Evolutionary conservation across 92 coral and sea anemone species (phyloP).

Genomic region (Nematostella vectensis): DNA sequence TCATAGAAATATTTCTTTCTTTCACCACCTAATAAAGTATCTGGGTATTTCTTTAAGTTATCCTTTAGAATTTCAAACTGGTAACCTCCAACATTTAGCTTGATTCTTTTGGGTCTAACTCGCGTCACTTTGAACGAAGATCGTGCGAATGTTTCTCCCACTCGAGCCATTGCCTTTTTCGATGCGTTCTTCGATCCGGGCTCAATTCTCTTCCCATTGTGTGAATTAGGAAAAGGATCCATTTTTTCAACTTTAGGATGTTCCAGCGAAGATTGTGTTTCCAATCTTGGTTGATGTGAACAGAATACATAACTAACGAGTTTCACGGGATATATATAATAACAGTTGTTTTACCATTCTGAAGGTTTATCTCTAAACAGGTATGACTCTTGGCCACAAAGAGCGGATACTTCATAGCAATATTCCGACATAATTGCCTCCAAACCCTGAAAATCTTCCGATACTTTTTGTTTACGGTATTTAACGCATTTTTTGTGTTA

Average conservation of each 20-base stretch:
- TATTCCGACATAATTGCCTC: too few species aligned
- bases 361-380: neutral
- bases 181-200: neutral
- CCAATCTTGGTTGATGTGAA: neutral
- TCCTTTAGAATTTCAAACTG: slow-evolving; percentile 67
- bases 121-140: neutral
- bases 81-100: slow-evolving; percentile 79
- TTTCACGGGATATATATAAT: neutral
- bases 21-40: slow-evolving; percentile 77
- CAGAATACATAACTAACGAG: slow-evolving; percentile 1
- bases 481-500: too few species aligned
- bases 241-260: too few species aligned
- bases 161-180: neutral
- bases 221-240: too few species aligned
- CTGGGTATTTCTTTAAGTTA: slow-evolving; percentile 67
- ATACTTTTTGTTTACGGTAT: too few species aligned
- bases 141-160: neutral
- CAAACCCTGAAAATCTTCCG: too few species aligned
- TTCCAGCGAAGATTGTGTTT: too few species aligned
- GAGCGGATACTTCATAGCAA: too few species aligned
- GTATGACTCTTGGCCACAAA: neutral
- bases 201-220: neutral
- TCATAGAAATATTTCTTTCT: slow-evolving; percentile 58
- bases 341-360: neutral
- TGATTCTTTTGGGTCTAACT: slow-evolving; percentile 21